These are phyloP conservation scores for Liodrosophila aerea DNA, from an alignment of 2,888 invertebrate species.

Conservation along the genomic window DNA sequence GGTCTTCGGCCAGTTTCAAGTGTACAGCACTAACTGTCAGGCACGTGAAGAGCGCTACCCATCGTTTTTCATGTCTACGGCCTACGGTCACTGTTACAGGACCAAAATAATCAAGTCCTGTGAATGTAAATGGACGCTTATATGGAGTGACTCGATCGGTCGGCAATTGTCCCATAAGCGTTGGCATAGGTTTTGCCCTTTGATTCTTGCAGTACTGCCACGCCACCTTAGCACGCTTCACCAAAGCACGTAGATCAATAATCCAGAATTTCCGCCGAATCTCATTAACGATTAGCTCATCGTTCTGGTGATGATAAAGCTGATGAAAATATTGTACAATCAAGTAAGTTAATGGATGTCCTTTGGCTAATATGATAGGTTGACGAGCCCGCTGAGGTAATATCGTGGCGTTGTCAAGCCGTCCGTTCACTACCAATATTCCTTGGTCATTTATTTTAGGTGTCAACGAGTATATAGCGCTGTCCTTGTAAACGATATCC, in stretches of 20 bases:
- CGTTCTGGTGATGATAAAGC: background rate
- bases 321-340: background rate
- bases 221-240: background rate
- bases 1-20: constrained; percentile 34
- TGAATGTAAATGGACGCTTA: constrained; percentile 39
- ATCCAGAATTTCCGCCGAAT: background rate
- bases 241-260: background rate
- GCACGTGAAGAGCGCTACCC: constrained; percentile 48
- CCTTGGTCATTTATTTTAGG: background rate
- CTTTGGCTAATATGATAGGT: background rate
- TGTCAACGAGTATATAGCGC: background rate
- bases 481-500: background rate
- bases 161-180: constrained; percentile 39
- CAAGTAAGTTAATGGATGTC: no score
- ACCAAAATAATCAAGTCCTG: constrained; percentile 50
- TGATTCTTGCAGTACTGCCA: background rate
- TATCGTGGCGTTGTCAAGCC: background rate
- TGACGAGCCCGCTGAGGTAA: background rate
- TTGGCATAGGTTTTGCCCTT: background rate
- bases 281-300: background rate
- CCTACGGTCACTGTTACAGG: constrained; percentile 33
- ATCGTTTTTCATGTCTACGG: constrained; percentile 39
- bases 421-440: background rate
- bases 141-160: constrained; percentile 28
- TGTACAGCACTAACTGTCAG: constrained; percentile 43